Evolutionary conservation across 2,797 vertebrate genomes (phyloP).

Genomic region (Enteromius viviparus): DNA sequence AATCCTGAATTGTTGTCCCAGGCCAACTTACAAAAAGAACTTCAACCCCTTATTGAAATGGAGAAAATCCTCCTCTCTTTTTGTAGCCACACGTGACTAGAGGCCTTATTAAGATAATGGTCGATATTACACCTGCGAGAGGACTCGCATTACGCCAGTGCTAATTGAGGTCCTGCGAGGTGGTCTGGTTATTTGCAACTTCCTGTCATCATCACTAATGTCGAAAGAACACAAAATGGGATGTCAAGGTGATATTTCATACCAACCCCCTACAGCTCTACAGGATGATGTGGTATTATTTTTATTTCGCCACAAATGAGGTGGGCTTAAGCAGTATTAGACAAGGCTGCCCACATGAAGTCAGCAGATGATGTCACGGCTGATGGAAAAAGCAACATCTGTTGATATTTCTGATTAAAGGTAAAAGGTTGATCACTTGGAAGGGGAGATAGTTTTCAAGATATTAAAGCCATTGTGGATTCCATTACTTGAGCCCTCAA

Average conservation of each 20-base stretch:
- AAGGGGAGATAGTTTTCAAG: background rate
- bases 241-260: conserved; percentile 1
- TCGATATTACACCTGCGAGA: background rate
- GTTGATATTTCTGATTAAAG: conserved; percentile 10
- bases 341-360: conserved; percentile 11
- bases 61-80: background rate
- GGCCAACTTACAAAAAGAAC: background rate
- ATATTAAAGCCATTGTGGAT: conserved; percentile 1
- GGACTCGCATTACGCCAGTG: background rate
- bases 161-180: background rate
- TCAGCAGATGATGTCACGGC: conserved; percentile 36
- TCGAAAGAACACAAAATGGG: background rate
- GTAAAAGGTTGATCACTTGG: background rate
- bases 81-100: background rate
- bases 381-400: conserved; percentile 17
- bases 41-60: background rate
- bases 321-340: conserved; percentile 19
- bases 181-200: conserved; percentile 27
- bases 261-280: conserved; percentile 1
- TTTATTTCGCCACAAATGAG: background rate
- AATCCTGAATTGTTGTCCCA: background rate
- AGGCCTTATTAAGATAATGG: conserved; percentile 4
- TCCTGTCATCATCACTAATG: background rate
- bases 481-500: background rate
- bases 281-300: background rate